Evolutionary conservation across 2,113 vertebrate species (phyloP), one percentile per base, ranked within the genome.

Genomic region (Copsychus sechellarum): DNA sequence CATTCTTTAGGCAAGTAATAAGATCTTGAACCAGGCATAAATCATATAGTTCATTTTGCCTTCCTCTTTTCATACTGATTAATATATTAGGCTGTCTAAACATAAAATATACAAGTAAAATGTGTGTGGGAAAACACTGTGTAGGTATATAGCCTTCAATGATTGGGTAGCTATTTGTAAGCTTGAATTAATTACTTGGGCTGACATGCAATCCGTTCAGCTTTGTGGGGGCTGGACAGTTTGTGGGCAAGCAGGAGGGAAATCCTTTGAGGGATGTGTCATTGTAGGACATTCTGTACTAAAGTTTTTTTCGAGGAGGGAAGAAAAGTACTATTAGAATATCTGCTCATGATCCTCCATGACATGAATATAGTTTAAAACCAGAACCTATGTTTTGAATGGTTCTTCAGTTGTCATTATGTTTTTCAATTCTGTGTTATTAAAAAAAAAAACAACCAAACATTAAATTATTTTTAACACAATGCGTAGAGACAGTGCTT

Each of bases 141-240:
- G 87, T 93, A 92, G 85, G 80, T 97, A 94, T 76, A 42, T 36
- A 83, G 36, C 90, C 53, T 93, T 86, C 90, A 81, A 2, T 45
- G 71, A 84, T 71, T 67, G 92, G 88, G 48, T 84, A 81, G 80
- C 90, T 94, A 54, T 96, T 94, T 95, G 92, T 83, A 92, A 94
- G 22, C 77, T 79, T 92, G 92, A 94, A 95, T 94, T 92, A 94
- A 96, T 93, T 72, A 96, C 60, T 57, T 94, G 73, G 45, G 64
- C 53, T 96, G 95, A 71, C 60, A 36, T 80, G 80, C 60, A 56
- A 80, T 93, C 81, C 36, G 2, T 90, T 92, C 48, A 74, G 86
- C 73, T 96, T 92, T 97, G 92, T 94, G 93, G 93, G 95, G 92
- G 92, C 65, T 94, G 90, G 72, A 91, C 51, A 70, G 85, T 90